phyloP scores from a whole-genome alignment of 2,113 vertebrate genomes.

The Syngnathus floridae region DNA sequence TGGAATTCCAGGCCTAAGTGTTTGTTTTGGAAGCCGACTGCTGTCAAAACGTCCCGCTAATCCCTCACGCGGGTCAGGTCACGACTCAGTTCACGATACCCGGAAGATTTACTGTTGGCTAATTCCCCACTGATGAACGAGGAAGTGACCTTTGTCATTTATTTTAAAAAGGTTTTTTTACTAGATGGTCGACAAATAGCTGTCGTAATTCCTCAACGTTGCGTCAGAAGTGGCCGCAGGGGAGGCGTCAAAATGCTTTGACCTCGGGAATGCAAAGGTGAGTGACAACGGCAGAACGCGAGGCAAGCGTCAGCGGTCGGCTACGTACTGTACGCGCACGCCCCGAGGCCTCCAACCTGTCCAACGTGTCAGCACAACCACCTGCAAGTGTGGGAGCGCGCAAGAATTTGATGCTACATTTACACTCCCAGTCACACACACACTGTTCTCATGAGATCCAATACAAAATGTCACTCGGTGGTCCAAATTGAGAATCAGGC shows the following conservation, averaged over 20 bases:
- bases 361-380: not conserved
- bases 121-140: not conserved
- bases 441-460: not conserved
- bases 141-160: not conserved
- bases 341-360: slow-evolving; percentile 12
- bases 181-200: not conserved
- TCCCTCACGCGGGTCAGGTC: slow-evolving; percentile 51
- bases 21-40: slow-evolving; percentile 35
- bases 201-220: not conserved
- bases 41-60: slow-evolving; percentile 54
- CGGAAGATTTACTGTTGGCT: not conserved
- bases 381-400: not conserved
- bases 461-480: not conserved
- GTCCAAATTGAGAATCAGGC: not conserved
- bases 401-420: not conserved
- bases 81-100: slow-evolving; percentile 37
- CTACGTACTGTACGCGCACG: slow-evolving; percentile 17
- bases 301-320: slow-evolving; percentile 31
- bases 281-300: slow-evolving; percentile 35
- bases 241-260: not conserved
- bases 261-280: slow-evolving; percentile 46
- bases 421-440: not conserved
- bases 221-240: not conserved
- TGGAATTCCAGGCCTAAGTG: slow-evolving; percentile 52
- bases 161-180: not conserved